Evolutionary conservation across 2,888 invertebrate genomes (phyloP), one percentile per base, ranked within the genome.

Genomic region (Temnothorax ravouxi): DNA sequence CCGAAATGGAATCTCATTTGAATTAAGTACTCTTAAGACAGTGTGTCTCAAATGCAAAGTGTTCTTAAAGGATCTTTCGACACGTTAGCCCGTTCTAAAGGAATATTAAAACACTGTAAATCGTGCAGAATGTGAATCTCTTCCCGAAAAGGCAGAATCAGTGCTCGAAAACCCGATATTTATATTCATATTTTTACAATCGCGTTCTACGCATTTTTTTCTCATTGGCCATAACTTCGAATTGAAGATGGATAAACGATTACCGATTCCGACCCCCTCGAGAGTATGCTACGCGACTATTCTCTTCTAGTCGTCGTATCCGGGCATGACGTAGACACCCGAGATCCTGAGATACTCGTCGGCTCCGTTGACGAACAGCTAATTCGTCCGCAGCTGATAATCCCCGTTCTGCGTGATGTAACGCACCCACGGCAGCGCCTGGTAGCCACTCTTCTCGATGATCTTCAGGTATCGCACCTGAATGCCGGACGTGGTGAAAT

Each of bases 371-470:
- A 44, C 47, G 25, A 34, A 4, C 34, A 38, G 72, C 80, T 84
- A 98, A 95, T 98, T 98, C 89, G 99, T 99, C 95, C 99, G 96
- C 89, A 99, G 95, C 94, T 99, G 99, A 95, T 99, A 99, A 95
- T 99, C 99, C 75, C 99, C 99, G 95, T 99, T 99, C 95, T 99
- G 99, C 59, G 99, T 99, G 88, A 99, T 99, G 95, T 99, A 99
- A n/a, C 99, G 96, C 6, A 99, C 99, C 99, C 99, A 99, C 0
- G 99, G 99, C 87, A 99, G 95, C 0, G 99, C 99, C 95, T 99
- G 99, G 95, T 99, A 99, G 0, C 99, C 99, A 95, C 99, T 99
- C 95, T 99, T 99, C 94, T 99, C 99, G 92, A 99, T 99, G 92
- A 99, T 99, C 95, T 99, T 99, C 94, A 99, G 95, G 94, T 99